These are phyloP conservation scores for Calameuta filiformis DNA, from an alignment of 2,888 invertebrate genomes.

Conservation along the genomic window DNA sequence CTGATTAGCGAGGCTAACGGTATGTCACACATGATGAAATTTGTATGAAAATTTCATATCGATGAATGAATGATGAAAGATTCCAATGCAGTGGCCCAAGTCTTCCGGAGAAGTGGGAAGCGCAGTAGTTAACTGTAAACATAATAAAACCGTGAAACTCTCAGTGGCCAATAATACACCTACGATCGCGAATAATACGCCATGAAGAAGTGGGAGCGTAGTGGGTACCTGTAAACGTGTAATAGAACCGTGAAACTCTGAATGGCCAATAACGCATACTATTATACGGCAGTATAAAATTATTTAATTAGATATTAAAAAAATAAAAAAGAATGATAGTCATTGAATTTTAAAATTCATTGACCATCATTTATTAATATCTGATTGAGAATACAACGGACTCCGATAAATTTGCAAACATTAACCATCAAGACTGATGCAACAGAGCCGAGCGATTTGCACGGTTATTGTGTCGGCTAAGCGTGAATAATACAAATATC, in stretches of 20 bases:
- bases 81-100: neutral
- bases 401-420: neutral
- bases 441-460: neutral
- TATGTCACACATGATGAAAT: neutral
- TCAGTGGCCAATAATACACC: no score
- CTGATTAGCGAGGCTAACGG: neutral
- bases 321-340: no score
- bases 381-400: neutral
- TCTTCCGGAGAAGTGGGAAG: neutral
- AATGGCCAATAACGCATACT: neutral
- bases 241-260: neutral
- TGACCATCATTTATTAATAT: neutral
- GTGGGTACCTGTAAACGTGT: neutral
- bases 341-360: neutral
- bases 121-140: no score
- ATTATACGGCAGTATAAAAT: neutral
- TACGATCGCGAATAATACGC: no score
- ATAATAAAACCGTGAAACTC: no score
- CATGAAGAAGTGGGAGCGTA: neutral
- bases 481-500: neutral
- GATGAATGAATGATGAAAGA: neutral
- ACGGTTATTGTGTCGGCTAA: neutral
- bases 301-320: no score
- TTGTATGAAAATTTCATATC: neutral
- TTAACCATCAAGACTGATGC: neutral